phyloP scores from a whole-genome alignment of 2,888 invertebrate species.

The Volucella zonaria region DNA sequence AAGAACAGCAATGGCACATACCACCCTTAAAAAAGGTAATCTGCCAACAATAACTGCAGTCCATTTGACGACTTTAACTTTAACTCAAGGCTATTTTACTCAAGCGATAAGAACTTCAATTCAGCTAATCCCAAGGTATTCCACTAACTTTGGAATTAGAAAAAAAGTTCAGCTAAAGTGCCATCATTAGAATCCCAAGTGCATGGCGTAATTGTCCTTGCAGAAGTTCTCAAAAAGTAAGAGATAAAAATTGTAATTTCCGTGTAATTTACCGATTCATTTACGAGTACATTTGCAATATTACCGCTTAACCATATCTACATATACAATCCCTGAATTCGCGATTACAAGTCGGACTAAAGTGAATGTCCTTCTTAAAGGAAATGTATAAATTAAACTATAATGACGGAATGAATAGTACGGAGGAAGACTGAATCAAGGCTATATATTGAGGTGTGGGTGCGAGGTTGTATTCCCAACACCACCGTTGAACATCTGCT shows the following conservation, averaged over 20 bases:
- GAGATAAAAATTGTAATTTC: slow-evolving; percentile 41
- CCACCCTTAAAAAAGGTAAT: no score
- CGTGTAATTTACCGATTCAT: slow-evolving; percentile 50
- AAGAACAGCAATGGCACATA: no score
- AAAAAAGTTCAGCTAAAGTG: not conserved
- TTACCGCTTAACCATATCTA: slow-evolving; percentile 3
- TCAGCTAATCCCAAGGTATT: no score
- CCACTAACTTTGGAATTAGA: not conserved
- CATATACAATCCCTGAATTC: slow-evolving; percentile 9
- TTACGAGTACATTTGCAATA: slow-evolving; percentile 57
- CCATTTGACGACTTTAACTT: no score
- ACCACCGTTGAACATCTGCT: slow-evolving; percentile 58
- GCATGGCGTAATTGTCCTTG: slow-evolving; percentile 14
- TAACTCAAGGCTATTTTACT: no score
- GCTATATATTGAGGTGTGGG: not conserved
- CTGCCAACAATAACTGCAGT: no score
- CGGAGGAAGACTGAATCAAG: slow-evolving; percentile 40
- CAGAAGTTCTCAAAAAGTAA: not conserved
- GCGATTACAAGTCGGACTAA: not conserved
- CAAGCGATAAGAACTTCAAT: no score
- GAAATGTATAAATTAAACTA: slow-evolving; percentile 59
- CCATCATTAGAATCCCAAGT: slow-evolving; percentile 27
- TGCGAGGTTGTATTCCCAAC: not conserved
- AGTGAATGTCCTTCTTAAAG: slow-evolving; percentile 5
- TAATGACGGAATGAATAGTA: slow-evolving; percentile 40